Base-by-base conservation (phyloP, 1,140 invertebrate genomes). In the Leptopilina boulardi region DNA sequence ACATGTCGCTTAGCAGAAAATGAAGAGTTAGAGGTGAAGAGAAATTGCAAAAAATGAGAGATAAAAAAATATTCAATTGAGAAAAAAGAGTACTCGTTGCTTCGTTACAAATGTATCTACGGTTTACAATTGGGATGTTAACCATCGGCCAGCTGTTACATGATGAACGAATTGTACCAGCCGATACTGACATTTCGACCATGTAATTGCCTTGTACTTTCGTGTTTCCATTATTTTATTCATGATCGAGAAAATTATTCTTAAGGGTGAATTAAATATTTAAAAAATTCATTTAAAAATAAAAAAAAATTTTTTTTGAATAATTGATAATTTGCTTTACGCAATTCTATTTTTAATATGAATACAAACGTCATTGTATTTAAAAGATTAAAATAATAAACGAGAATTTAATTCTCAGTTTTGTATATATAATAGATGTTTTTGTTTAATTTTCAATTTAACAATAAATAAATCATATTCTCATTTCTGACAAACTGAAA, bases 141-240 rank as follows among this genome's bases (percentile, higher is more conserved):
- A 73, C 76, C 75, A 77, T 84, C 80, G 79, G 73, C 84, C 84
- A 87, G 85, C 85, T 87, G 85, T 85, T 87, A 81, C 85, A 85
- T 85, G 83, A 87, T 83, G 81, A 85, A 87, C 81, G 79, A 59
- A 79, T 41, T 75, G 81, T 77, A 30, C 78, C 85, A 66, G 82
- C 84, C 82, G 81, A 85, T 84, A 81, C 66, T 84, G 85, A 86
- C 85, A 75, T 81, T 79, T 73, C 56, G 59, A 74, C 80, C 77
- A 83, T 85, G 83, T 82, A 80, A 86, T 85, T 85, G 80, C 77
- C 73, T 77, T 74, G 76, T 75, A 54, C 47, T 77, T 54, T 75
- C 23, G 13, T 51, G 51, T 56, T 66, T 74, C 70, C 13, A 47
- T 75, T 66, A n/a, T 70, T 19, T 18, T 47, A 26, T 66, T 51